Evolutionary conservation across 2,888 invertebrate species (phyloP), one percentile per base, ranked within the genome.

Genomic region (Drosophila anceps): DNA sequence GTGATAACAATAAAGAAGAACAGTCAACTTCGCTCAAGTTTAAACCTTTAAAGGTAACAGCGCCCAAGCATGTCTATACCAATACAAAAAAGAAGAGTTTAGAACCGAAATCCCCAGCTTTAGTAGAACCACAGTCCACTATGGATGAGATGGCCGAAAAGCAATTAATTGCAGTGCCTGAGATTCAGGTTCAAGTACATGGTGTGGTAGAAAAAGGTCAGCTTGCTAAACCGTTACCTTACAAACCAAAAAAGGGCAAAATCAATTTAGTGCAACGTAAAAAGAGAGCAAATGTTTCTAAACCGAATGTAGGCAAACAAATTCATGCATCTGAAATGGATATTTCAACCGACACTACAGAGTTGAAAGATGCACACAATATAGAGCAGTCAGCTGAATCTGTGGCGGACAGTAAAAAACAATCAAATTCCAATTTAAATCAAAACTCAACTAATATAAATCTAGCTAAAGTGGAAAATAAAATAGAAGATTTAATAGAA

Each of bases 211-310:
- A 63, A n/a, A 37, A 41, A 3, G 57, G 29, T 9, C 13, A 55
- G 8, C 9, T n/a, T 6, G 15, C 50, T 4, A 70, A 48, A 20
- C 54, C 55, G 1, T 1, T 41, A 6, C 66, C 83, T 7, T 54
- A 82, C 7, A 70, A 79, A n/a, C 79, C 81, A 24, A 91, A 81
- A 39, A 92, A 81, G 51, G 90, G 82, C 1, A 91, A 88, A 82
- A 74, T 91, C 2, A 92, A 92, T 76, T 80, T 91, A 43, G 90
- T 91, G 2, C 85, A 84, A 50, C 90, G 91, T 5, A 85, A 73
- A 12, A 91, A 88, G 44, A 84, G 73, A 59, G 20, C 60, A 5
- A 72, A 18, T 33, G 6, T 24, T 3, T 44, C 18, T 2, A 73
- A 67, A 18, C 35, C 58, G 0, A 12, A 18, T 8, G 83, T 15